A percentile compares a stretch with the other conserved stretches of the same genome.
These are phyloP conservation scores for Cecropterus lyciades DNA, from an alignment of 1,140 invertebrate species.

Conservation along the genomic window DNA sequence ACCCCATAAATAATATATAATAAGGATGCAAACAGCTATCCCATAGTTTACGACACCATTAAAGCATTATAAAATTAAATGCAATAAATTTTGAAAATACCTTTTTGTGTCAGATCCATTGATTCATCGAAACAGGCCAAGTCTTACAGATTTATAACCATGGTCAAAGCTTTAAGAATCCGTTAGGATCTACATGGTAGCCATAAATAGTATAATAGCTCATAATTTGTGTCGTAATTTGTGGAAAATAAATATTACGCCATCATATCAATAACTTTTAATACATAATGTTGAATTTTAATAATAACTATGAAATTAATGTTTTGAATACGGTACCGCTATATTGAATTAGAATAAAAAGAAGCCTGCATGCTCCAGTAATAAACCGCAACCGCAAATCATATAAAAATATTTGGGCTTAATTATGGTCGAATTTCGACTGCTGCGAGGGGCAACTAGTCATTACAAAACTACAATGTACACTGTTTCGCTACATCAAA, in stretches of 20 bases:
- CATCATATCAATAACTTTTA: too few relatives aligned
- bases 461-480: conserved; percentile 10
- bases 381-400: conserved; percentile 23
- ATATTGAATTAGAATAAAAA: conserved; percentile 19
- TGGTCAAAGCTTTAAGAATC: not conserved
- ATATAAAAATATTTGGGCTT: too few relatives aligned
- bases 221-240: not conserved
- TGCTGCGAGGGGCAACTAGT: too few relatives aligned
- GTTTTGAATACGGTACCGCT: not conserved
- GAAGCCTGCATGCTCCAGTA: conserved; percentile 12
- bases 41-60: conserved; percentile 1
- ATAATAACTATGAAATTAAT: too few relatives aligned
- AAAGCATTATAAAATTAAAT: conserved; percentile 12
- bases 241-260: too few relatives aligned
- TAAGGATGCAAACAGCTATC: conserved; percentile 6
- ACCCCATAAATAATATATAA: not conserved
- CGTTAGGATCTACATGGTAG: not conserved
- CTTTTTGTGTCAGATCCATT: conserved; percentile 1
- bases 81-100: conserved; percentile 3
- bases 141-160: conserved; percentile 7
- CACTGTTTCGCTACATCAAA: conserved; percentile 34
- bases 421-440: too few relatives aligned
- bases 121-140: conserved; percentile 3
- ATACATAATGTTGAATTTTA: too few relatives aligned
- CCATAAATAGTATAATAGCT: not conserved